Evolutionary conservation across 1,140 invertebrate species (phyloP).

Genomic region (Drosophila lini): DNA sequence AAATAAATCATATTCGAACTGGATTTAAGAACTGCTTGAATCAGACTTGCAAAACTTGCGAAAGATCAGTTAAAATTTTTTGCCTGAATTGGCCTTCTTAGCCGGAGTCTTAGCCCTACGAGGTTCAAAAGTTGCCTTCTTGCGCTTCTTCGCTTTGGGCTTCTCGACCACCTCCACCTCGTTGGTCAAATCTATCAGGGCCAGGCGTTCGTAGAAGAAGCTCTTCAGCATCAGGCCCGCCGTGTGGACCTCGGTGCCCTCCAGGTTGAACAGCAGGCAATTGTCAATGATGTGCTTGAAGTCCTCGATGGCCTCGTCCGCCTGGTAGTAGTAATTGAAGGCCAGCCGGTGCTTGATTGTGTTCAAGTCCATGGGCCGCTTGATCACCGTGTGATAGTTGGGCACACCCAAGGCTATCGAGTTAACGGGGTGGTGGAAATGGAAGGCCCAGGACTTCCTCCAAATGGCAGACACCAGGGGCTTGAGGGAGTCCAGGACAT

Average conservation of each 20-base stretch:
- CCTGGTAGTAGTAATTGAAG: constrained; percentile 37
- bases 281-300: constrained; percentile 34
- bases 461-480: constrained; percentile 9
- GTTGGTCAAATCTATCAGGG: constrained; percentile 10
- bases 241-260: constrained; percentile 16
- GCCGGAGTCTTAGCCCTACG: not conserved
- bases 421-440: constrained; percentile 41
- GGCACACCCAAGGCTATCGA: constrained; percentile 5
- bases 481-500: constrained; percentile 27
- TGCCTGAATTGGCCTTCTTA: too few species aligned
- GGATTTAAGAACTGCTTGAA: too few species aligned
- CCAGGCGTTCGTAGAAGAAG: constrained; percentile 7
- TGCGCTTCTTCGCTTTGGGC: not conserved
- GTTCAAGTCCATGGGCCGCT: constrained; percentile 36
- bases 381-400: constrained; percentile 25
- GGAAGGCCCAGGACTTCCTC: constrained; percentile 7
- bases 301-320: constrained; percentile 30
- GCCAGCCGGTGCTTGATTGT: constrained; percentile 36
- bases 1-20: too few species aligned
- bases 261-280: constrained; percentile 29
- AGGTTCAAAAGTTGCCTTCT: not conserved
- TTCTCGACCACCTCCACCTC: constrained; percentile 27
- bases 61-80: too few species aligned
- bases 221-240: constrained; percentile 21
- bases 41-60: too few species aligned